Base-by-base conservation (phyloP, 2,113 vertebrate species). In the Anoura caudifer region DNA sequence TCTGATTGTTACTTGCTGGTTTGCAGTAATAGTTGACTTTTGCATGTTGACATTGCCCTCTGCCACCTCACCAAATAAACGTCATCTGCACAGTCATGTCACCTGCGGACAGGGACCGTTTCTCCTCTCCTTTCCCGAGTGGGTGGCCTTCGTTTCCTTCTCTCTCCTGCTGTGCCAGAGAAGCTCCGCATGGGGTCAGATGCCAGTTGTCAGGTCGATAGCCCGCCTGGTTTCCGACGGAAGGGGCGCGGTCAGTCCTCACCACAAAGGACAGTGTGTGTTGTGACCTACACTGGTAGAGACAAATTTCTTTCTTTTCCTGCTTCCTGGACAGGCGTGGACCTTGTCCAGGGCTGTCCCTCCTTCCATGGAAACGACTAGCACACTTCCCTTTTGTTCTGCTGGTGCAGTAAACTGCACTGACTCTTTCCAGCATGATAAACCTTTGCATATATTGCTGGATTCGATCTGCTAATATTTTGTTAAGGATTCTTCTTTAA, bases 181-280 rank as follows among this genome's bases (percentile, higher is more conserved):
- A 33, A 90, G 36, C 38, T 26, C n/a, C 4, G 11, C 31, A 11
- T 14, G 12, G 28, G 28, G 63, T 9, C 28, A 2, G 28, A 33
- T 13, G 13, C 63, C 28, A 31, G 31, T 6, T 2, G 1, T 6
- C 63, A 31, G 31, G 28, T 24, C 31, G 63, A 24, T 1, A 13
- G 14, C 3, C 59, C 4, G 59, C 59, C 59, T 5, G 56, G 22
- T 61, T 10, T 12, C 59, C 1, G 26, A 12, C 4, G 5, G 61
- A 15, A 31, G 61, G 61, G 28, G 28, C 13, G 61, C 13, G 12
- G 61, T 4, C 61, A 28, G 61, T 70, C 67, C 12, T 36, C 67
- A 70, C n/a, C 17, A 19, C 14, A 15, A 2, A 38, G 14, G 31
- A 5, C 1, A 0, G 47, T 17, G 26, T 0, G 28, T 56, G 28